Base-by-base conservation (phyloP, 2,888 invertebrate species). In the Oscheius myriophilus region DNA sequence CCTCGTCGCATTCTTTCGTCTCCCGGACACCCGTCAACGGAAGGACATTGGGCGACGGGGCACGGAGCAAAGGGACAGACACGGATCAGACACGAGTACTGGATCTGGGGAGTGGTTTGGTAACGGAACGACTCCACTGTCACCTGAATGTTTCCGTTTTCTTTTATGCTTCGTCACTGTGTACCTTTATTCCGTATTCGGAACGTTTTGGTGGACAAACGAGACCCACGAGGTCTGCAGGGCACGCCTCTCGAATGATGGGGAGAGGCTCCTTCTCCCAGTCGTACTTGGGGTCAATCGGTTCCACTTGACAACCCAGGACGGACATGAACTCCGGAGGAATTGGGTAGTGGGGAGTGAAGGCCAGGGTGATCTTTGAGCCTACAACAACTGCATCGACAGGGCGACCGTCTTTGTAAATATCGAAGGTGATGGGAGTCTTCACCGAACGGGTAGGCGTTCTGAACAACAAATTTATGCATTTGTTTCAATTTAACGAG, bases 371-470 rank as follows among this genome's bases (percentile, higher is more conserved):
- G 62, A 86, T 83, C 25, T 82, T 75, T 45, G 83, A 84, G 25
- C 86, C 86, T 7, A 86, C 86, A n/a, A 86, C 86, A 3, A 86
- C 86, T 4, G 85, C 86, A 52, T 85, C 82, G 21, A 85, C 84
- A 7, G 85, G 81, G 45, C 82, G 82, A 25, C 85, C 84, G 63
- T 85, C 82, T 72, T 86, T 82, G 81, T 83, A 86, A 51, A 86
- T 82, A 71, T 86, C 86, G 70, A 86, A 86, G 49, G 76, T 73
- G n/a, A 86, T 78, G 25, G 83, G 81, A 14, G 65, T 65, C 58
- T 72, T 73, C 41, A 51, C 51, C 3, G 23, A 46, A 9, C 33
- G 33, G 33, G 33, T 33, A 9, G 33, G 33, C 3, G 52, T 52
- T 26, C 23, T 33, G 33, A 33, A 33, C 33, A 33, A 6, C 33